Conservation (phyloP, 2,888 invertebrate species). For the Nephrocerus scutellatus region DNA sequence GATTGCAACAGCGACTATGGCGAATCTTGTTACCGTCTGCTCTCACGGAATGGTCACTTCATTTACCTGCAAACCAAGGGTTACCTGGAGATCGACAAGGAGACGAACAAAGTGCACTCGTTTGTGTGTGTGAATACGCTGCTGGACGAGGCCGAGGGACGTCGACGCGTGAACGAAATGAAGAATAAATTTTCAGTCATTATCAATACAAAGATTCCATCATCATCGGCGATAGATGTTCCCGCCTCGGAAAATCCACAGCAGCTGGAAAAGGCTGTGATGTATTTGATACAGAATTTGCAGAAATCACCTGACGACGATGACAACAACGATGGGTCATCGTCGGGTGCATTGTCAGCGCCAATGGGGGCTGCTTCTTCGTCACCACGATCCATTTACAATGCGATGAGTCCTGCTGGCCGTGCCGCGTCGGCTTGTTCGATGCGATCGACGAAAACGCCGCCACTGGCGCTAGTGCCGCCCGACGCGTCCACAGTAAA, state of each 20-base stretch:
- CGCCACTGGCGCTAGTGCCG: conserved; percentile 44
- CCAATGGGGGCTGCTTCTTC: conserved; percentile 20
- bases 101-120: conserved; percentile 69
- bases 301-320: conserved; percentile 32
- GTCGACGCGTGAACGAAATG: conserved; percentile 68
- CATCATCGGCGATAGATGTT: conserved; percentile 38
- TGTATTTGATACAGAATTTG: conserved; percentile 57
- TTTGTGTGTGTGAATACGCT: conserved; percentile 82
- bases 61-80: conserved; percentile 80
- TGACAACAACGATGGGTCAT: conserved; percentile 22
- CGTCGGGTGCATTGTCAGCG: conserved; percentile 15
- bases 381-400: conserved; percentile 20
- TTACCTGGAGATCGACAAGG: conserved; percentile 72
- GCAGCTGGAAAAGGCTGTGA: conserved; percentile 64
- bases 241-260: conserved; percentile 63
- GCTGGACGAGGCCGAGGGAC: conserved; percentile 66
- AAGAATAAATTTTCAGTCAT: conserved; percentile 70
- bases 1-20: conserved; percentile 76
- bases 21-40: conserved; percentile 77
- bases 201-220: conserved; percentile 51
- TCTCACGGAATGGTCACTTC: conserved; percentile 74
- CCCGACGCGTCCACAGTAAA: conserved; percentile 45
- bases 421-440: neutral
- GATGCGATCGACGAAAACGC: conserved; percentile 33
- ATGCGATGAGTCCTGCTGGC: conserved; percentile 19